A percentile compares a stretch with the other conserved stretches of the same genome.
These are phyloP conservation scores for Albula goreensis DNA, from an alignment of 2,113 vertebrate genomes.

Conservation along the genomic window DNA sequence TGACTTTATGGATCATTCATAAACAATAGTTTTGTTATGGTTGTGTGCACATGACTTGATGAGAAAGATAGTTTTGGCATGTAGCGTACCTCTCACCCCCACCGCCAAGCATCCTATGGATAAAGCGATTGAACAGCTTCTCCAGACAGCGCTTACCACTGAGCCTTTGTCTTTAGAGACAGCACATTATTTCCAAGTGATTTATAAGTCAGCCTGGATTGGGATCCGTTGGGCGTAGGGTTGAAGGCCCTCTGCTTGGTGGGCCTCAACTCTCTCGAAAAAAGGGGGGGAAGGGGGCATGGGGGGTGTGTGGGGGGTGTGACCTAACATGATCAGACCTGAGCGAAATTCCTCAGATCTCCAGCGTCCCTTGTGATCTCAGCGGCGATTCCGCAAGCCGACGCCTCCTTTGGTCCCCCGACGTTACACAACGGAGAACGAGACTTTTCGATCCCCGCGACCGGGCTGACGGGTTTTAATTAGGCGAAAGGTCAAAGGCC, in stretches of 20 bases:
- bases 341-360: neutral
- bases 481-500: constrained; percentile 41
- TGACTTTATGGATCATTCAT: no score
- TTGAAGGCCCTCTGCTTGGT: neutral
- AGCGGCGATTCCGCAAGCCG: neutral
- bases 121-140: neutral
- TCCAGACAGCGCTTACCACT: neutral
- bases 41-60: neutral
- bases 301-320: neutral
- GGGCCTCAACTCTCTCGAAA: neutral
- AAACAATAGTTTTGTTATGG: no score
- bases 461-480: constrained; percentile 5
- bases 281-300: neutral
- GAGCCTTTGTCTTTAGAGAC: neutral
- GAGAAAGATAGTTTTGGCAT: neutral
- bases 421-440: neutral
- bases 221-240: neutral
- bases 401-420: neutral
- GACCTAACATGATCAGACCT: neutral
- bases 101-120: neutral
- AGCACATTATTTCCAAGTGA: neutral
- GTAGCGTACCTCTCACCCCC: neutral
- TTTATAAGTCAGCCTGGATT: neutral
- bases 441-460: neutral
- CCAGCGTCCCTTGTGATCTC: neutral